Evolutionary conservation across 2,888 invertebrate genomes (phyloP), one percentile per base, ranked within the genome.

Genomic region (Loripinus fragilis): DNA sequence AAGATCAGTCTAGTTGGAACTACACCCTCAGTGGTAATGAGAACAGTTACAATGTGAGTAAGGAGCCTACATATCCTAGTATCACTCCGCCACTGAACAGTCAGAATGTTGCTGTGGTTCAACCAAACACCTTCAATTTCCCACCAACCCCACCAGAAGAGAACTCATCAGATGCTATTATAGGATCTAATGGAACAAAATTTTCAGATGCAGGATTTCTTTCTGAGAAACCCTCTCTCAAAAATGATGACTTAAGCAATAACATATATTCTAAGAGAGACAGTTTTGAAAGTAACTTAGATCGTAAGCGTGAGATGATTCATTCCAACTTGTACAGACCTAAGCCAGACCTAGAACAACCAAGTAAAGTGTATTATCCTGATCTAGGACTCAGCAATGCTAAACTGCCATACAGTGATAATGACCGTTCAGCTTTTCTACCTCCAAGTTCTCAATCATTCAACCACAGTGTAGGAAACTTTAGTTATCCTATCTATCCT

Each of bases 111-210:
- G 60, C 60, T 20, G 23, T 33, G 2, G 60, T 60, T 5, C 60
- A 17, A 20, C 60, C 60, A 33, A 60, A 42, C 12, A 67, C 3
- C 17, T 67, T 67, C 60, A 73, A 67, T 48, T 80, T 83, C 41
- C 83, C 83, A 15, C 80, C 83, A 33, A 83, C 80, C 25, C 83
- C 83, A 41, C 83, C 83, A n/a, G 80, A 83, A 25, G 83, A 80
- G 25, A 80, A 80, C 23, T 60, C 60, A 33, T 30, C 60, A 17
- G 60, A 60, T 33, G 33, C 17, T 20, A 20, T 60, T 3, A 17
- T 60, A 33, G 60, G 60, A 60, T 33, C 30, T 3, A 60, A 30
- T 60, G 60, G 60, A 20, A 60, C 60, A 60, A 60, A 60, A 20
- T 7, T 8, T 33, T 10, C 33, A 60, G 60, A 33, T 60, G 33